A percentile compares a stretch with the other conserved stretches of the same genome.
phyloP scores from a whole-genome alignment of 2,888 invertebrate genomes.

The Tinea pellionella region DNA sequence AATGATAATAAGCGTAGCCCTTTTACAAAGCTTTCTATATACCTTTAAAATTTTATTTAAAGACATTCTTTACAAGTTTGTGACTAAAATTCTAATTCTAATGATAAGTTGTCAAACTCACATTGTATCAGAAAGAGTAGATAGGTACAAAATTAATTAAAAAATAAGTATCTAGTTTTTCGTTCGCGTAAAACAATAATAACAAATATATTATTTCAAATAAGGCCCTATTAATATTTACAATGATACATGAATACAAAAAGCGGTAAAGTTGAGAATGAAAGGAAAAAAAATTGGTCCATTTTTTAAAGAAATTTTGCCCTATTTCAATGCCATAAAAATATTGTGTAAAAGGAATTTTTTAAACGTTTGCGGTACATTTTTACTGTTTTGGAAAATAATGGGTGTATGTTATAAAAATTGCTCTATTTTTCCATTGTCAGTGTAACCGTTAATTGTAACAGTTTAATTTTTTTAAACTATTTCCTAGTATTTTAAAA shows the following conservation, averaged over 20 bases:
- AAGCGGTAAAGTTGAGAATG: not conserved
- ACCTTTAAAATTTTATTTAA: not conserved
- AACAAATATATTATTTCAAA: too few species aligned
- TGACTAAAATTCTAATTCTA: not conserved
- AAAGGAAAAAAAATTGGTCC: not conserved
- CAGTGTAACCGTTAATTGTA: slow-evolving; percentile 15
- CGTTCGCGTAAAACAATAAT: too few species aligned
- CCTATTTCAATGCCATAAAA: not conserved
- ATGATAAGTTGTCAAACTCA: too few species aligned
- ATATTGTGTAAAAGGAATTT: not conserved
- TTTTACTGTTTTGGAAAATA: not conserved
- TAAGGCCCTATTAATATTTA: not conserved
- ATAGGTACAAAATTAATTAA: too few species aligned
- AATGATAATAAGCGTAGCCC: not conserved
- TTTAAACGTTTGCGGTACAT: slow-evolving; percentile 1
- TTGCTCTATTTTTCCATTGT: slow-evolving; percentile 9
- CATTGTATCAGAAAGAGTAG: too few species aligned
- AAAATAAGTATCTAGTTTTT: too few species aligned
- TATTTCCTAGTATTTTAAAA: slow-evolving; percentile 7
- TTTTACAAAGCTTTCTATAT: not conserved
- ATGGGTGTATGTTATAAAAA: slow-evolving; percentile 1
- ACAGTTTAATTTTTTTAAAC: slow-evolving; percentile 12
- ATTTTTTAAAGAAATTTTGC: not conserved
- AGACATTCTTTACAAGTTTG: not conserved
- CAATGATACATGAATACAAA: not conserved